Evolutionary conservation across 2,888 invertebrate species (phyloP).

Genomic region (Heliconius hortense): DNA sequence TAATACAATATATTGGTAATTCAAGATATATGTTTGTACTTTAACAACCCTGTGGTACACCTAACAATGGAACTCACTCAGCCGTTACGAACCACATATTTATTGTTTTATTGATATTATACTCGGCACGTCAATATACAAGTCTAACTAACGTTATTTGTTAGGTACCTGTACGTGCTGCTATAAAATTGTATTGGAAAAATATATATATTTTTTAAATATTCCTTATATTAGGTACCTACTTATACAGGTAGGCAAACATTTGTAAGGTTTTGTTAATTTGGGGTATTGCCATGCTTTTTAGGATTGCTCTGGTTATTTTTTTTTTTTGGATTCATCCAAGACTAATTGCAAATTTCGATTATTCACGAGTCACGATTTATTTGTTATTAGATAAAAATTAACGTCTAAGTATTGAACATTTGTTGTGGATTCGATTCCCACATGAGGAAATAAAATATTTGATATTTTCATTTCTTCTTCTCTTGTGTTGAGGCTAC

Average conservation of each 20-base stretch:
- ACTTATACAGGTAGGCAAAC: not conserved
- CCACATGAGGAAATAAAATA: no score
- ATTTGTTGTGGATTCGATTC: no score
- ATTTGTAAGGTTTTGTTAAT: not conserved
- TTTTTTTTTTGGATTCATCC: not conserved
- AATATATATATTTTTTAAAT: not conserved
- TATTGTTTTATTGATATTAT: conserved; percentile 12
- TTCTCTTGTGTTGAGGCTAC: no score
- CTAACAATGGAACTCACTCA: conserved; percentile 17
- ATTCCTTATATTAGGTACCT: not conserved
- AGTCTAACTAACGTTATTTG: not conserved
- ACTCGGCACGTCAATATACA: conserved; percentile 1
- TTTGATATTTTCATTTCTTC: no score
- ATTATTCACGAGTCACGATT: not conserved
- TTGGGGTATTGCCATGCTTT: not conserved
- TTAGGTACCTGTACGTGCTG: not conserved
- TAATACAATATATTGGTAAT: not conserved
- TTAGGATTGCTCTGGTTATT: not conserved
- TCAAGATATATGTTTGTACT: conserved; percentile 14
- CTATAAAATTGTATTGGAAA: not conserved
- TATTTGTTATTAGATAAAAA: not conserved
- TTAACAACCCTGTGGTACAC: conserved; percentile 14
- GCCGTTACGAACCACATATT: conserved; percentile 10
- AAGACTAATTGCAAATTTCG: not conserved
- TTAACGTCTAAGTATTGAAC: not conserved